phyloP scores from a whole-genome alignment of 2,113 vertebrate species.

The Microcebus griseorufus region DNA sequence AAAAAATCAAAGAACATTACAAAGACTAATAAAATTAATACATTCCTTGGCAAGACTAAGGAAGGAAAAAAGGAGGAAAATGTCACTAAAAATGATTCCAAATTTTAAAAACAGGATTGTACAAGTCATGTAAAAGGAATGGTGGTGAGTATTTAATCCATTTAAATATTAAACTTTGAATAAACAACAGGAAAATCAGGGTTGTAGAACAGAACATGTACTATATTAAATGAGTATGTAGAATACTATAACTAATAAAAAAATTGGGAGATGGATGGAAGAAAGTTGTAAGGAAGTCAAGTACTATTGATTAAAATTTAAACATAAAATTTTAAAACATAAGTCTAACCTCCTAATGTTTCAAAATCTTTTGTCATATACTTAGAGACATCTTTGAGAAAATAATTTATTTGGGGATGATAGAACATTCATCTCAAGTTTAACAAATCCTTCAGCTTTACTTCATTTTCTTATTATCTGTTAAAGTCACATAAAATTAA shows the following conservation, averaged over 20 bases:
- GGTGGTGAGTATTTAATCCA: background rate
- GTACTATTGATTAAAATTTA: background rate
- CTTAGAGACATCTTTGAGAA: background rate
- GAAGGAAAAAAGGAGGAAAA: background rate
- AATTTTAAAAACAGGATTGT: background rate
- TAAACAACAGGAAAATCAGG: background rate
- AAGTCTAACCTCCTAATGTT: background rate
- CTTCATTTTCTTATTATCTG: background rate
- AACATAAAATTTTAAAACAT: background rate
- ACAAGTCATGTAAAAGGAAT: background rate
- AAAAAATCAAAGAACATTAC: background rate
- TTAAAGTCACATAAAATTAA: conserved; percentile 10
- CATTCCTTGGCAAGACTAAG: background rate
- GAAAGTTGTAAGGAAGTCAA: background rate
- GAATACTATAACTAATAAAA: background rate
- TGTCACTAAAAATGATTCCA: background rate
- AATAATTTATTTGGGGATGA: background rate
- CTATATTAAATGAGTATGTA: background rate
- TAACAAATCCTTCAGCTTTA: background rate
- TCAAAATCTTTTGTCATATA: background rate
- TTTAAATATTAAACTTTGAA: background rate
- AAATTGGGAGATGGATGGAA: background rate
- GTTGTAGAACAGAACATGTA: background rate
- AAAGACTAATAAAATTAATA: background rate
- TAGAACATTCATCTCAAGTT: background rate